phyloP scores from a whole-genome alignment of 2,797 vertebrate genomes.

The Sciurus vulgaris region DNA sequence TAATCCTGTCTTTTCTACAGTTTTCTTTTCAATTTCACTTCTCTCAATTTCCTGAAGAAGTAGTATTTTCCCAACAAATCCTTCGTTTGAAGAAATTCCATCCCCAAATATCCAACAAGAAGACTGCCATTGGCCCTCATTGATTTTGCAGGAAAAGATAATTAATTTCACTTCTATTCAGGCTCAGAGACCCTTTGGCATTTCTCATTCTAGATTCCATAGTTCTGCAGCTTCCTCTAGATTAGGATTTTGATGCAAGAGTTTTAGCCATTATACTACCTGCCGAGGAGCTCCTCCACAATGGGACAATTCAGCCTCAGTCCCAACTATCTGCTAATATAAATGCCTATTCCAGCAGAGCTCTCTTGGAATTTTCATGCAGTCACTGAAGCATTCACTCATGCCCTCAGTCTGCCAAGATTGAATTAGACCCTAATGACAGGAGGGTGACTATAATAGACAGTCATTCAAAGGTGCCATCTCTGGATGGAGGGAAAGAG shows the following conservation, averaged over 20 bases:
- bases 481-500: neutral
- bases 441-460: neutral
- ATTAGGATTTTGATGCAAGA: neutral
- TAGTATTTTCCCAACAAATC: neutral
- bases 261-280: neutral
- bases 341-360: neutral
- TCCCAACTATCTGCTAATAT: neutral
- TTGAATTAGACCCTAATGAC: neutral
- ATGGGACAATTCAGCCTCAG: neutral
- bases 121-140: neutral
- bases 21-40: conserved; percentile 25
- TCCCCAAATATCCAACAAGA: neutral
- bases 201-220: neutral
- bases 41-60: neutral
- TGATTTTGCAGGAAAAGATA: neutral
- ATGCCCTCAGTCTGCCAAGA: neutral
- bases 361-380: neutral
- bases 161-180: neutral
- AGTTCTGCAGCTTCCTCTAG: neutral
- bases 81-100: neutral
- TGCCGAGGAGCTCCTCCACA: neutral
- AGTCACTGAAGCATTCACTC: neutral
- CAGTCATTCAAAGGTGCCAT: neutral
- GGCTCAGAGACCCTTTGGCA: neutral
- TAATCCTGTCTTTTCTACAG: neutral